Evolutionary conservation across 1,140 invertebrate species (phyloP).

Genomic region (Teleopsis dalmanni): DNA sequence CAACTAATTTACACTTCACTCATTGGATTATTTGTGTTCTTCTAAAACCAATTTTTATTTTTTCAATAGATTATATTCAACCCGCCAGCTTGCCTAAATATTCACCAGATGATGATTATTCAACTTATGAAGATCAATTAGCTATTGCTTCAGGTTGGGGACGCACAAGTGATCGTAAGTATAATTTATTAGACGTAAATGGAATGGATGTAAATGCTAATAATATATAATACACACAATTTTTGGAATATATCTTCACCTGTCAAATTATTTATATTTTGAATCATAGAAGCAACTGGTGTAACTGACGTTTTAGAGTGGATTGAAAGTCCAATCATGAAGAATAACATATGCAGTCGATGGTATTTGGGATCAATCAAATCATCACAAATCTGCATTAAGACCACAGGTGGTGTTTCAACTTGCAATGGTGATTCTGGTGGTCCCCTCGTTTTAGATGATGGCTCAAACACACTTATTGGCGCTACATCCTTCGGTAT

Average conservation of each 20-base stretch:
- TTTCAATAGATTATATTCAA: conserved; percentile 31
- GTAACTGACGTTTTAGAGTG: conserved; percentile 20
- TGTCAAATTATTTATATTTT: neutral
- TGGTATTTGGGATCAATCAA: conserved; percentile 19
- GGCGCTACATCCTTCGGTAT: conserved; percentile 52
- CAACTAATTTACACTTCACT: conserved; percentile 9
- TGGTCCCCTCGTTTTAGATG: conserved; percentile 42
- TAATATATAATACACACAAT: no score
- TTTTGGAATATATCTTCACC: no score
- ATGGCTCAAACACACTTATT: conserved; percentile 25
- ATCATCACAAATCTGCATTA: conserved; percentile 27
- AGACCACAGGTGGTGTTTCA: conserved; percentile 21
- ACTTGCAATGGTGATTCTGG: conserved; percentile 47
- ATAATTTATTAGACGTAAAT: no score
- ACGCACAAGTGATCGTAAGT: conserved; percentile 31
- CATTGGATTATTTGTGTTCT: no score
- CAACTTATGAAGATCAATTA: conserved; percentile 30
- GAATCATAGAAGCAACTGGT: neutral
- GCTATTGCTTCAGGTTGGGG: conserved; percentile 43
- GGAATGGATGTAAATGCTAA: no score
- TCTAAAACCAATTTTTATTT: conserved; percentile 16
- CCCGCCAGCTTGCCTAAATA: conserved; percentile 35
- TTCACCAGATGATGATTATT: conserved; percentile 19
- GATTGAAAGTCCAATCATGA: conserved; percentile 25
- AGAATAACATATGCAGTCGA: conserved; percentile 18